Evolutionary conservation across 2,888 invertebrate species (phyloP), one percentile per base, ranked within the genome.

Genomic region (Eurois occulta): DNA sequence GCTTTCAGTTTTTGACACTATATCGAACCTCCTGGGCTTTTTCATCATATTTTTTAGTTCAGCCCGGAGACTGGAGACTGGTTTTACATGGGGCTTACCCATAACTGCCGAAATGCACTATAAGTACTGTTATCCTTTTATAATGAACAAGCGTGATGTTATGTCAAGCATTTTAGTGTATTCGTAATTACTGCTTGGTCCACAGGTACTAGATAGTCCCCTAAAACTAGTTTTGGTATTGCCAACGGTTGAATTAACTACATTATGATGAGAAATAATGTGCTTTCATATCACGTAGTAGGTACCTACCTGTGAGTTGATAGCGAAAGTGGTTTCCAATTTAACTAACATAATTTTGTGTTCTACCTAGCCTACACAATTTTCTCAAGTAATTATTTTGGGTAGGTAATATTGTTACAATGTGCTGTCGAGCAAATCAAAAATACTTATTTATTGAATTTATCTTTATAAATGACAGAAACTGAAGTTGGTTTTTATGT

Each of bases 341-440:
- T 72, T 80, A 58, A 71, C 43, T 46, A 71, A 78, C 55, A 46
- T 55, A 72, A 80, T 72, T 78, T 78, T 48, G 46, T 72, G 35
- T 48, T 46, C 52, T 77, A 35, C 24, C 13, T 62, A 43, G 11
- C n/a, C 18, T 52, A 52, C 28, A 78, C 24, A 46, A 71, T 72
- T 79, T 78, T n/a, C 64, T 65, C n/a, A 55, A 38, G 52, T 70
- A 70, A 65, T 70, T 38, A 77, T 32, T 71, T 71, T 79, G 46
- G 48, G 38, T 65, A 41, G 41, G 16, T 65, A 79, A 79, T 58
- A 78, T 55, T 32, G 64, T 79, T 71, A 71, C 24, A 35, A 73
- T 28, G 66, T 80, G 32, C 28, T 43, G 24, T 60, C n/a, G 18
- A 52, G 48, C 80, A 38, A 8, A n/a, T 38, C 41, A 58, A 72